Base-by-base conservation (phyloP, 2,113 vertebrate genomes). In the Lonchura striata region DNA sequence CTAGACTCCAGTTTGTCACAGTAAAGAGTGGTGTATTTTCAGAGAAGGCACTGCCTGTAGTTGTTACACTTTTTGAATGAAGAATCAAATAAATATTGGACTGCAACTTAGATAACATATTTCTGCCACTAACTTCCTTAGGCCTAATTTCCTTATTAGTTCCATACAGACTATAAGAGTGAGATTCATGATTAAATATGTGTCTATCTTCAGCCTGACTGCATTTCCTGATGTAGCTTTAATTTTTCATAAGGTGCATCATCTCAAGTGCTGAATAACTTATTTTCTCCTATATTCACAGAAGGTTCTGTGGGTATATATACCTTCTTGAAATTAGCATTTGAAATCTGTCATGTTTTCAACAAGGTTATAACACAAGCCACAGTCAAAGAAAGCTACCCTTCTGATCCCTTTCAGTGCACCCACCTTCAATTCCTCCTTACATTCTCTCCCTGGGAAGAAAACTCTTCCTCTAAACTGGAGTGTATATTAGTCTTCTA, bases 401-500 rank as follows among this genome's bases (percentile, higher is more conserved):
- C 4, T 86, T 64, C 39, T 5, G 1, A n/a, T 3, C 9, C 19
- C 4, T 53, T 82, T 76, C 33, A 83, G 16, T 35, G 23, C 16
- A 42, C 3, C 17, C 16, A 42, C 3, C 15, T 14, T 68, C 17
- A 46, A 11, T 68, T 80, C 25, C 15, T 54, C 23, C 9, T 68
- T 53, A 15, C 3, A 2, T 46, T 49, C 13, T 65, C 10, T 11
- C 3, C 2, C 15, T 16, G 7, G 50, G 8, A 81, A 25, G 10
- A 35, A 86, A 89, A 33, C 3, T 1, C 7, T 80, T 46, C 15
- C 33, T 85, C 42, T 53, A 83, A 11, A 44, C 6, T 39, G 35
- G 15, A 54, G 8, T 5, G 3, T 22, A 12, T 0, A 0, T 35
- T 70, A 27, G 28, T 57, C 8, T 82, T 21, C 14, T 61, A 4